Evolutionary conservation across 2,888 invertebrate genomes (phyloP), one percentile per base, ranked within the genome.

Genomic region (Latrodectus hesperus): DNA sequence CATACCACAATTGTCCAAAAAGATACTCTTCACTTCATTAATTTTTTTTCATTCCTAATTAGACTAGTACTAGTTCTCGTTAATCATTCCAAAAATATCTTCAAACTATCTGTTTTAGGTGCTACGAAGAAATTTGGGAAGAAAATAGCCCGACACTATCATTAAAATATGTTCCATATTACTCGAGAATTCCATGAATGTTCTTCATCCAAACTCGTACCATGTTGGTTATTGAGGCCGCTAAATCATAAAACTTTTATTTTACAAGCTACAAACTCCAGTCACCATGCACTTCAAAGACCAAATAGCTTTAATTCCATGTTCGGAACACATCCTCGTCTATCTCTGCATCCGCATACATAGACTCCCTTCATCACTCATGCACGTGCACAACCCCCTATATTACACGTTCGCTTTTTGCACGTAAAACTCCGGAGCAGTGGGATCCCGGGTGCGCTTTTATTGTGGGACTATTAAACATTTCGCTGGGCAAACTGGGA

Each of bases 401-500:
- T 64, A 65, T 65, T 67, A 53, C 76, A 49, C 76, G 60, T 67
- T 60, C 67, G 74, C 85, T 85, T 85, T 85, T 85, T 85, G 85
- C 85, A 75, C 85, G 85, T 79, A 84, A 84, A 84, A 84, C 70
- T 75, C 71, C 67, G 67, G 52, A 26, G 80, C 55, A 60, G 22
- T 55, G 16, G 53, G 26, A 64, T 38, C 52, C 53, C 60, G 17
- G 11, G 55, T 49, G 51, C 67, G 65, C 70, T 71, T 82, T 82
- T 88, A 82, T 82, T 88, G 82, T 81, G 73, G 72, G 86, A 72
- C 86, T 74, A 88, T 82, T 83, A 88, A 83, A 71, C 79, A 85
- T 79, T 53, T 67, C 70, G 55, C 65, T 64, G 80, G 22, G 64
- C 65, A 65, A 80, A 53, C 74, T 51, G 79, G 80, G 85, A 79